These are phyloP conservation scores for Thyatira batis DNA, from an alignment of 2,888 invertebrate genomes.

Conservation along the genomic window DNA sequence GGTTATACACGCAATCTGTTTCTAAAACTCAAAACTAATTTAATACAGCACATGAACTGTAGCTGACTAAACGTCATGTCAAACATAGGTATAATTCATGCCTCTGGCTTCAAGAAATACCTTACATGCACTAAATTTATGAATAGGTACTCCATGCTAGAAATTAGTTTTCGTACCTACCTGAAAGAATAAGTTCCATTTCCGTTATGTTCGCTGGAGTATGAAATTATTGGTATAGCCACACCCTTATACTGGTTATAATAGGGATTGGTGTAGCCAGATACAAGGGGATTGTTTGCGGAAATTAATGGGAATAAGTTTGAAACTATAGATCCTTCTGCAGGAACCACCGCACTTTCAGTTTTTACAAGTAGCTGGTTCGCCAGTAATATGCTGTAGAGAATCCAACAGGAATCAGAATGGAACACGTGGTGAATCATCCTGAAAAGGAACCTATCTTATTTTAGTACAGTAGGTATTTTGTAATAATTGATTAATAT, in stretches of 20 bases:
- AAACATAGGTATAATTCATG: too few species aligned
- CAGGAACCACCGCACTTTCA: constrained; percentile 17
- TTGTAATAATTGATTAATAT: too few species aligned
- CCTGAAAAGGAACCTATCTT: too few species aligned
- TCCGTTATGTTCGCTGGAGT: constrained; percentile 79
- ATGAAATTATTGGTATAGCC: constrained; percentile 77
- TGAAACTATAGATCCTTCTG: constrained; percentile 20
- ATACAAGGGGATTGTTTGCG: constrained; percentile 28
- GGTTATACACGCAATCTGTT: too few species aligned
- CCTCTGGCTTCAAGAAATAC: too few species aligned
- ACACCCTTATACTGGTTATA: constrained; percentile 45
- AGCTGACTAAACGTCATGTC: too few species aligned
- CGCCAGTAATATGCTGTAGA: constrained; percentile 26
- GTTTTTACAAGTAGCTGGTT: constrained; percentile 20
- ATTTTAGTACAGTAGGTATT: too few species aligned
- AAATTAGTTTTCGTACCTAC: constrained; percentile 34
- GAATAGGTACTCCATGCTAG: too few species aligned
- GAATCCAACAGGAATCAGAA: constrained; percentile 28
- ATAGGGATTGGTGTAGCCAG: constrained; percentile 53
- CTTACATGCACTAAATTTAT: too few species aligned
- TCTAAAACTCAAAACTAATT: too few species aligned
- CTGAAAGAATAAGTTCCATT: constrained; percentile 84
- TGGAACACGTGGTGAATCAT: constrained; percentile 35
- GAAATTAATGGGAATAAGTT: constrained; percentile 27
- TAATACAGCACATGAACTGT: too few species aligned